Evolutionary conservation across 2,113 vertebrate species (phyloP).

Genomic region (Mellivora capensis): DNA sequence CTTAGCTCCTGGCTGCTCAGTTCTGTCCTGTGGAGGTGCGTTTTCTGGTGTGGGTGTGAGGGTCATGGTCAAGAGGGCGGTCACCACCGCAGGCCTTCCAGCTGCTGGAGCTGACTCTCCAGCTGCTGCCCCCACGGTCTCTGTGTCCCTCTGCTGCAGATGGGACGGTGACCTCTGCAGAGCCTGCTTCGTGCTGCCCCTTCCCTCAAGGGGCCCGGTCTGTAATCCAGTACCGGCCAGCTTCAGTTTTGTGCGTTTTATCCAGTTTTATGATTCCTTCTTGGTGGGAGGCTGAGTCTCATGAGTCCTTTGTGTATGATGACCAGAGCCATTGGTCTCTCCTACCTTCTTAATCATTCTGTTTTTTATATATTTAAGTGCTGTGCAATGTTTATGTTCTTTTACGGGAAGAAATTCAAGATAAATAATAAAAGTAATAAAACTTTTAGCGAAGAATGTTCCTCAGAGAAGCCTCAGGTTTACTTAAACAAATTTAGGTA

Average conservation of each 20-base stretch:
- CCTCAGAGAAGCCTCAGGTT: not conserved
- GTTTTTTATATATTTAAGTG: not conserved
- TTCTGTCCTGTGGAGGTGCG: not conserved
- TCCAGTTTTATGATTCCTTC: not conserved
- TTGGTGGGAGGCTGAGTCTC: not conserved
- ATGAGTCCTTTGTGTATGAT: not conserved
- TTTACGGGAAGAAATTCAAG: not conserved
- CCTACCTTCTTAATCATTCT: not conserved
- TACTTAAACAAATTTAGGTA: not conserved
- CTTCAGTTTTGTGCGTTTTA: not conserved
- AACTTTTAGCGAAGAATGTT: not conserved
- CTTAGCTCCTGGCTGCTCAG: fast-evolving
- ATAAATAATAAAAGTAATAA: not conserved
- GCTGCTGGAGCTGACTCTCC: not conserved
- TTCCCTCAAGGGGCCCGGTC: too few relatives aligned
- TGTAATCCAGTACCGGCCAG: fast-evolving
- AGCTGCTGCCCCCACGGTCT: fast-evolving
- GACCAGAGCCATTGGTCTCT: not conserved
- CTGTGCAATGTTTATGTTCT: not conserved
- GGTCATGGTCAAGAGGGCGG: not conserved
- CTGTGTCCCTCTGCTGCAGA: too few relatives aligned
- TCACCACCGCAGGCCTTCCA: fast-evolving
- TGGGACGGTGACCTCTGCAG: fast-evolving
- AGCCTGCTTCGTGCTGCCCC: not conserved
- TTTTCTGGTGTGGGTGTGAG: not conserved